Base-by-base conservation (phyloP, 1,140 invertebrate genomes). In the Phymorhynchus buccinoides region DNA sequence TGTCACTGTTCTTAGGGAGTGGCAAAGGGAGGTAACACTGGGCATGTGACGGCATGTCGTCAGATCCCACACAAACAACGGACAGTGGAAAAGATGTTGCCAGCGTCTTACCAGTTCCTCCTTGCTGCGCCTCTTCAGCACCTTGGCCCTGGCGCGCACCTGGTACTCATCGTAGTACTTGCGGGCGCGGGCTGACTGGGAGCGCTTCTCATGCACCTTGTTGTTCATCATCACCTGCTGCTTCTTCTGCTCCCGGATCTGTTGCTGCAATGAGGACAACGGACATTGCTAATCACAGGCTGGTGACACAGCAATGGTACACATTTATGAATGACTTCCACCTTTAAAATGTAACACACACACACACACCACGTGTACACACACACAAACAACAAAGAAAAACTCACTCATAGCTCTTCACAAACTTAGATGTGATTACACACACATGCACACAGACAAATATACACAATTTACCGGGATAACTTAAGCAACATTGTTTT, bases 91-190 rank as follows among this genome's bases (percentile, higher is more conserved):
- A 52, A 52, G 48, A 52, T 52, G 48, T 14, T 14, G 48, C 48
- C 12, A 52, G 22, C 48, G 12, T 37, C 86, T 87, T 84, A 92
- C 92, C 91, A 92, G 88, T 90, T 93, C 93, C 87, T 93, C 93
- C 80, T 88, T 91, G 18, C 91, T 93, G 52, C 91, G 88, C 82
- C 90, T 91, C 86, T 92, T 92, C 41, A 93, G 84, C 91, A 93
- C 91, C 85, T 91, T 93, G 18, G 92, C 87, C 77, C 92, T 90
- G 84, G 90, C 89, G 77, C 91, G 87, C 16, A 92, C 90, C 80
- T 92, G 89, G 77, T 91, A 93, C 32, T 93, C 93, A 84, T 93
- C 89, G 86, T 93, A 93, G 86, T 93, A 93, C 35, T 89, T 86
- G 16, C 92, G 78, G 30, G 92, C 89, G 41, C 91, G 84, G 1